Base-by-base conservation (phyloP, 2,888 invertebrate genomes). In the Tetragonisca angustula region DNA sequence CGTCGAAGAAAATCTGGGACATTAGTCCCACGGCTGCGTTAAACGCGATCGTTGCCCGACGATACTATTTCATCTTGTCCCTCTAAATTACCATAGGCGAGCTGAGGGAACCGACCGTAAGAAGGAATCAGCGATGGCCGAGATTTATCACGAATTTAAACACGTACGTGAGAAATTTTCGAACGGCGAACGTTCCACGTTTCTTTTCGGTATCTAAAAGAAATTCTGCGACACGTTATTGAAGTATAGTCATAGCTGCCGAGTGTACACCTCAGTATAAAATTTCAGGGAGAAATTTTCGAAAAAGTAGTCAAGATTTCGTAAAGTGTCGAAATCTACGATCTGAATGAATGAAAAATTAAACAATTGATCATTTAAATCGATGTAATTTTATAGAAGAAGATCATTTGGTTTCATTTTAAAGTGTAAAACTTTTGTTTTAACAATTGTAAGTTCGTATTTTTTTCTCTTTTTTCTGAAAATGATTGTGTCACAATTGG, bases 1-100 rank as follows among this genome's bases (percentile, higher is more conserved):
- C 56, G 79, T 79, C 82, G 72, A 80, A 68, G 76, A 56, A 80
- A 80, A 83, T 79, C 75, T 83, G 72, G 72, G 36, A 72, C 79
- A 83, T 80, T 79, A 79, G 75, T 79, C 67, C 75, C 56, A 62
- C 52, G 72, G 70, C 74, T 68, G 64, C 75, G 82, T 75, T 71
- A 75, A 82, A 79, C 49, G 75, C 67, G 76, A 61, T 76, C 81
- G 76, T 72, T 72, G 54, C 71, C 24, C n/a, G 72, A 71, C 82
- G 71, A 67, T 72, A 82, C 69, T 78, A 75, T 75, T 61, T 79
- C 82, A 81, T 52, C 80, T 49, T 77, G 80, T 81, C 77, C 67
- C 61, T 32, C 21, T 54, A 72, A 77, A 81, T 81, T 81, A 81
- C 71, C 76, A 72, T 77, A 59, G 24, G 24, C 24, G 17, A 36